phyloP scores from a whole-genome alignment of 2,797 vertebrate genomes.

The Pseudomugil tenellus region DNA sequence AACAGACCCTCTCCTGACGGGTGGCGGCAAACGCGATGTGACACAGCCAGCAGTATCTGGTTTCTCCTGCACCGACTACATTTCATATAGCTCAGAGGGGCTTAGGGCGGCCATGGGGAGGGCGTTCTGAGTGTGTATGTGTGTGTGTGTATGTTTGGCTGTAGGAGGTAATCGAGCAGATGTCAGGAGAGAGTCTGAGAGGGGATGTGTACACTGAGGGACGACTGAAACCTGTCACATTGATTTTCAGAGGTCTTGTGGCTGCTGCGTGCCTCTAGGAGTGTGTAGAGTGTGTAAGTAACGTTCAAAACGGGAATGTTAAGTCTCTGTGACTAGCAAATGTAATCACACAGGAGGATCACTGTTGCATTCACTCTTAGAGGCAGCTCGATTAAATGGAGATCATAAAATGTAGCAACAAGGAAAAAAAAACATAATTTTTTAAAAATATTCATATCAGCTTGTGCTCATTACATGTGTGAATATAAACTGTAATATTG shows the following conservation, averaged over 20 bases:
- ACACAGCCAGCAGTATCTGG: slow-evolving; percentile 81
- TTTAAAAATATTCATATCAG: slow-evolving; percentile 37
- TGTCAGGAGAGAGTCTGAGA: slow-evolving; percentile 80
- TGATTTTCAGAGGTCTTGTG: slow-evolving; percentile 75
- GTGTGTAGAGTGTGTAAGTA: slow-evolving; percentile 43
- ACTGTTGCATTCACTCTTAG: slow-evolving; percentile 12
- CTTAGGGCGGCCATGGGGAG: slow-evolving; percentile 75
- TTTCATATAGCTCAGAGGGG: slow-evolving; percentile 82
- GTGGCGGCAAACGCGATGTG: slow-evolving; percentile 80
- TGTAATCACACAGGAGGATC: slow-evolving; percentile 42
- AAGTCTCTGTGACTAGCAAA: slow-evolving; percentile 47
- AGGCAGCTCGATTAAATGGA: slow-evolving; percentile 4
- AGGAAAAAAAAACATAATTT: slow-evolving; percentile 16
- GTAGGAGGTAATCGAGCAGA: slow-evolving; percentile 82
- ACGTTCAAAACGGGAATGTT: slow-evolving; percentile 42
- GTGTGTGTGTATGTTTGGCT: slow-evolving; percentile 54
- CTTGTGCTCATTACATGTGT: slow-evolving; percentile 26
- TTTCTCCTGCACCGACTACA: slow-evolving; percentile 79
- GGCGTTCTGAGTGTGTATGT: slow-evolving; percentile 31
- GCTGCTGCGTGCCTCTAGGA: slow-evolving; percentile 32
- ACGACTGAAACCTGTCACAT: slow-evolving; percentile 83
- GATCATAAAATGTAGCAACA: slow-evolving; percentile 12
- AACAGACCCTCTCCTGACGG: slow-evolving; percentile 69
- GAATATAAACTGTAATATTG: slow-evolving; percentile 34
- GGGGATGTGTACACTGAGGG: slow-evolving; percentile 79